These are phyloP conservation scores for Parelbella ahira DNA, from an alignment of 2,888 invertebrate species.

Conservation along the genomic window DNA sequence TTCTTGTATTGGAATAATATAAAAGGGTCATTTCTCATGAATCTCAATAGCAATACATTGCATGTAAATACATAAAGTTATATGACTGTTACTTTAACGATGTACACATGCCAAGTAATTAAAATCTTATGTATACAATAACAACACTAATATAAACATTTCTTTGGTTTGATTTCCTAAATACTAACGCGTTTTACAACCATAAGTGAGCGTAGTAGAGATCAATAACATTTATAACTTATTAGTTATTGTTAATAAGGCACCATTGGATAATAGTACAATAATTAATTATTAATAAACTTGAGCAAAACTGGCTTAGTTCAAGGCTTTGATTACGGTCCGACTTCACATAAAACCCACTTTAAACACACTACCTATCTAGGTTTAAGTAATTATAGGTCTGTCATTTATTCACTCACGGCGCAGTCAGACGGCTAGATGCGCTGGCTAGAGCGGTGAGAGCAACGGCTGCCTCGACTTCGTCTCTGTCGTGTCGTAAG, in stretches of 20 bases:
- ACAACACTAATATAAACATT: too few species aligned
- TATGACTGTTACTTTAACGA: too few species aligned
- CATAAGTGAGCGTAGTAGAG: constrained; percentile 18
- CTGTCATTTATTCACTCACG: too few species aligned
- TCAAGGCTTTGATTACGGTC: background rate
- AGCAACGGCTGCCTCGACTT: constrained; percentile 88
- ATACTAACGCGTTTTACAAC: constrained; percentile 19
- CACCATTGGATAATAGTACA: background rate
- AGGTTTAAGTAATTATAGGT: too few species aligned
- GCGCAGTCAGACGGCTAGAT: constrained; percentile 52
- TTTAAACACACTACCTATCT: too few species aligned
- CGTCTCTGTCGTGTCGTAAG: constrained; percentile 83
- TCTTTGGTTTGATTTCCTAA: constrained; percentile 18
- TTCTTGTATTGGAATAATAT: too few species aligned
- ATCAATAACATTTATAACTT: constrained; percentile 17
- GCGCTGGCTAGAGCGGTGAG: constrained; percentile 83
- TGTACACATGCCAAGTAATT: too few species aligned
- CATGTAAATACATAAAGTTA: too few species aligned
- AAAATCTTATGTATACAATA: too few species aligned
- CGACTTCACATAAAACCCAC: constrained; percentile 3
- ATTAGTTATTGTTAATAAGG: constrained; percentile 6
- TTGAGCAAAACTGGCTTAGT: constrained; percentile 19
- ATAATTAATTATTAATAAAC: constrained; percentile 6
- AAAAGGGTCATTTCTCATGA: too few species aligned
- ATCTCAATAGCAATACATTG: too few species aligned